phyloP scores from a whole-genome alignment of 2,888 invertebrate genomes.

The Allolobophora icterica region DNA sequence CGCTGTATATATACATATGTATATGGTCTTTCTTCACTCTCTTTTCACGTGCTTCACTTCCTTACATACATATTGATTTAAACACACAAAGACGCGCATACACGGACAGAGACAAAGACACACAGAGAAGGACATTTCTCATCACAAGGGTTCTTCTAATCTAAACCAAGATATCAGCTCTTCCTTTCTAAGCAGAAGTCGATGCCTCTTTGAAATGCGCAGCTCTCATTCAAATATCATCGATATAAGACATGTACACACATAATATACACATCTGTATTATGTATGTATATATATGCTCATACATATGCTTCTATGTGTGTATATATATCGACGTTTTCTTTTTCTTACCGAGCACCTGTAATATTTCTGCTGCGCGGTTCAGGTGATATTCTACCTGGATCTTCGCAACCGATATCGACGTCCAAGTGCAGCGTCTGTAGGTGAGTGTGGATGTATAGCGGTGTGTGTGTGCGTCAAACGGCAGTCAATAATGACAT shows the following conservation, averaged over 20 bases:
- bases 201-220: too few species aligned
- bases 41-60: too few species aligned
- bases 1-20: too few species aligned
- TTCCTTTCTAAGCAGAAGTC: background rate
- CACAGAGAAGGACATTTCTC: too few species aligned
- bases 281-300: background rate
- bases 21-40: too few species aligned
- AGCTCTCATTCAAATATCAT: background rate
- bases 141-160: too few species aligned
- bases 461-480: background rate
- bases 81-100: too few species aligned
- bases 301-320: background rate
- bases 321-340: background rate
- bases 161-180: too few species aligned
- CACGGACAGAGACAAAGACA: too few species aligned
- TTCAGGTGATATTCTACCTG: constrained; percentile 17
- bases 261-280: background rate
- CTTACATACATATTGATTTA: too few species aligned
- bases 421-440: background rate
- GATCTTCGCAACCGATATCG: background rate
- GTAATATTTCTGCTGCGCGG: background rate
- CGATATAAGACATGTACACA: background rate
- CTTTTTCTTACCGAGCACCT: background rate
- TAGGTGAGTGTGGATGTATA: too few species aligned
- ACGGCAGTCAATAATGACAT: constrained; percentile 7